These are phyloP conservation scores for Tympanoctomys barrerae DNA, from an alignment of 2,797 vertebrate species.

Conservation along the genomic window DNA sequence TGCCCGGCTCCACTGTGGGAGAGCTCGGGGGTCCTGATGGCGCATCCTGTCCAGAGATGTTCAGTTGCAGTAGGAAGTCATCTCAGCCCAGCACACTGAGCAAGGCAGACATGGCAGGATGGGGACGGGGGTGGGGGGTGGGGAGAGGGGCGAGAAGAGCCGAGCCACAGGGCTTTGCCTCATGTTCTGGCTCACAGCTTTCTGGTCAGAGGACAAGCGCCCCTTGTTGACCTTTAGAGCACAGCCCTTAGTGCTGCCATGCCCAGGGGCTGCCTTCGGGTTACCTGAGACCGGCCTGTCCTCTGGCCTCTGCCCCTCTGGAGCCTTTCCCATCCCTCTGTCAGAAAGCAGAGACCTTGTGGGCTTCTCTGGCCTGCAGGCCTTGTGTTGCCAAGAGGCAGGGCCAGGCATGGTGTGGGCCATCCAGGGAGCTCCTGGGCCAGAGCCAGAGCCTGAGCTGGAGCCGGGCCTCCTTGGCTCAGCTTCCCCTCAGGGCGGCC, in stretches of 20 bases:
- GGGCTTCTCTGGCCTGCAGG: neutral
- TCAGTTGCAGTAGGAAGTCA: neutral
- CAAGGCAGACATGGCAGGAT: neutral
- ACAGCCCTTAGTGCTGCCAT: neutral
- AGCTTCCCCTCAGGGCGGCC: neutral
- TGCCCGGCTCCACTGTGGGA: neutral
- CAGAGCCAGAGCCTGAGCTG: no score
- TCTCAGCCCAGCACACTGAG: neutral
- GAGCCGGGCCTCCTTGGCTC: neutral
- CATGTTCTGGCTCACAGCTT: neutral
- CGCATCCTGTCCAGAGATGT: neutral
- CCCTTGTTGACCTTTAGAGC: rapidly evolving
- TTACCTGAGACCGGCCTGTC: neutral
- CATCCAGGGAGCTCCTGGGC: neutral
- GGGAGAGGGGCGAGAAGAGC: neutral
- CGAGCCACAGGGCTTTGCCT: neutral
- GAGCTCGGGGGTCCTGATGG: neutral
- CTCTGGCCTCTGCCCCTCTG: neutral
- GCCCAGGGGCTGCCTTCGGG: neutral
- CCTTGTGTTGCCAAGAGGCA: neutral
- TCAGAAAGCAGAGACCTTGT: neutral
- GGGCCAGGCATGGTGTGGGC: neutral
- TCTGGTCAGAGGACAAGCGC: neutral
- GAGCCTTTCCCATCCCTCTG: neutral
- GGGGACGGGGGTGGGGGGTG: neutral